Conservation (phyloP, 2,888 invertebrate genomes). For the Rhamphomyia laevipes region DNA sequence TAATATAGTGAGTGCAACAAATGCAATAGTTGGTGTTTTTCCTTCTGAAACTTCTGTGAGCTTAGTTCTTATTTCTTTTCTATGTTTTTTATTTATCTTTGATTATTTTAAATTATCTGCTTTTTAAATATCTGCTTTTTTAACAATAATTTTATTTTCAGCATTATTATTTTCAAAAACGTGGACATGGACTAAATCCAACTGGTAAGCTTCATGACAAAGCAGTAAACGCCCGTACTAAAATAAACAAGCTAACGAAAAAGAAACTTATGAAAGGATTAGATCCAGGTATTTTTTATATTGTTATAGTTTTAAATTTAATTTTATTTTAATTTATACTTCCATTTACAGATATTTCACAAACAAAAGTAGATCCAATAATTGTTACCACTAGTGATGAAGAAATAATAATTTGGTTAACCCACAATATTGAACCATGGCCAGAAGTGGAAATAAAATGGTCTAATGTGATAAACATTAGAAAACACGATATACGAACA, state of each 20-base stretch:
- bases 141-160: conserved; percentile 2
- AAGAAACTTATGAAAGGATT: background rate
- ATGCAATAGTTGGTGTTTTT: too few species aligned
- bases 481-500: background rate
- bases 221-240: conserved; percentile 6
- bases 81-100: too few species aligned
- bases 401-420: too few species aligned
- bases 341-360: background rate
- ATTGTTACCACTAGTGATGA: background rate
- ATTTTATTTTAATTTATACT: background rate
- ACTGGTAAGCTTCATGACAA: conserved; percentile 10
- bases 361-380: background rate
- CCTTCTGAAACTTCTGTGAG: too few species aligned
- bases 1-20: too few species aligned
- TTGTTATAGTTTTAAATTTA: background rate
- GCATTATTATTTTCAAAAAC: conserved; percentile 9
- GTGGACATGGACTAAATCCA: conserved; percentile 8
- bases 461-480: background rate
- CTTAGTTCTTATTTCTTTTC: too few species aligned
- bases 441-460: conserved; percentile 4
- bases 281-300: too few species aligned
- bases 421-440: conserved; percentile 7
- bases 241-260: conserved; percentile 2
- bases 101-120: too few species aligned
- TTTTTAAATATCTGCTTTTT: too few species aligned